Percentiles rank a stretch among this genome's conserved stretches.
Evolutionary conservation across 2,888 invertebrate species (phyloP).

Genomic region (Epinotia demarniana): DNA sequence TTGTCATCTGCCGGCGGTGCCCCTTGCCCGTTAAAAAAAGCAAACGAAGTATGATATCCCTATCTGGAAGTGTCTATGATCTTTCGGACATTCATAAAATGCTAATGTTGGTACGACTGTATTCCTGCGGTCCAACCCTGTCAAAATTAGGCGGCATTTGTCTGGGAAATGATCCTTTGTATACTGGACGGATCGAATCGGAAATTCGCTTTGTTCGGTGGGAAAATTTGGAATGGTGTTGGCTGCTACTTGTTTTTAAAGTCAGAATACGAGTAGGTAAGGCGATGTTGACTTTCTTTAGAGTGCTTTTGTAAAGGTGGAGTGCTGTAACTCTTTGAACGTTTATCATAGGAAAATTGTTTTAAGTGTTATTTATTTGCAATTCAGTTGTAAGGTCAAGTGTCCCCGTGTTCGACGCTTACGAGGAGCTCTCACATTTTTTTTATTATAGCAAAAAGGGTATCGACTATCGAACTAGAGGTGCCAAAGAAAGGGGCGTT

Average conservation of each 20-base stretch:
- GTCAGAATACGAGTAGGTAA: slow-evolving; percentile 7
- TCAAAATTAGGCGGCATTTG: slow-evolving; percentile 22
- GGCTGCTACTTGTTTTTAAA: slow-evolving; percentile 19
- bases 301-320: neutral
- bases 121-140: slow-evolving; percentile 11
- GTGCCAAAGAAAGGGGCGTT: too few species aligned
- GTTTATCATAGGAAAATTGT: neutral
- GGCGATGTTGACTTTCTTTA: slow-evolving; percentile 5
- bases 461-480: too few species aligned
- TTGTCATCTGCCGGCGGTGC: neutral
- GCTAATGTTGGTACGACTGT: slow-evolving; percentile 26
- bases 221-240: slow-evolving; percentile 16
- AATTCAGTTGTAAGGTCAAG: too few species aligned
- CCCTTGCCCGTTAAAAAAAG: neutral
- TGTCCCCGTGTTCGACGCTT: too few species aligned
- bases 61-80: neutral
- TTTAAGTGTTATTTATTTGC: too few species aligned
- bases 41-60: neutral
- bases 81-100: slow-evolving; percentile 31
- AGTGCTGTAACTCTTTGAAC: neutral
- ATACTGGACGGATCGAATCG: slow-evolving; percentile 17
- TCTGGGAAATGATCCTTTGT: slow-evolving; percentile 40
- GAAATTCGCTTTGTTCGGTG: slow-evolving; percentile 32
- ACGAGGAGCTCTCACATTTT: too few species aligned
- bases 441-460: too few species aligned